phyloP scores from a whole-genome alignment of 2,888 invertebrate species.

The Caenorhabditis auriculariae region DNA sequence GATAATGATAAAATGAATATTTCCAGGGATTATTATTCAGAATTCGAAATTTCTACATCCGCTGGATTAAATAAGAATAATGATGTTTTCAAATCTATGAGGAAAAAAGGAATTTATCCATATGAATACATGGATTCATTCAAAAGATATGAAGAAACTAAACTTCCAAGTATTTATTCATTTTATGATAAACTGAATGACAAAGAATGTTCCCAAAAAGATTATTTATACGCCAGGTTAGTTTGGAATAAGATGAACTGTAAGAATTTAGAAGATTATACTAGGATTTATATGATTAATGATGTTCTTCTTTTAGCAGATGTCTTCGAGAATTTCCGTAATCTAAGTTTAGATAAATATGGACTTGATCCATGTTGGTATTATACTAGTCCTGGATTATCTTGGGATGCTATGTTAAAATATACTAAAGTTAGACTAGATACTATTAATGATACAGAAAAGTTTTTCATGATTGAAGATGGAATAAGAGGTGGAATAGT shows the following conservation, averaged over 20 bases:
- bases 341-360: constrained; percentile 42
- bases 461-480: constrained; percentile 44
- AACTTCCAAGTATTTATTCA: constrained; percentile 26
- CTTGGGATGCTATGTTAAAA: constrained; percentile 59
- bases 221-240: constrained; percentile 43
- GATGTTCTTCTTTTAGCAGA: constrained; percentile 58
- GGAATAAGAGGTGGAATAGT: constrained; percentile 50
- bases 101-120: constrained; percentile 52
- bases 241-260: constrained; percentile 45
- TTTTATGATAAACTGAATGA: constrained; percentile 37
- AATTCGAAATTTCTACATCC: no score
- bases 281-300: constrained; percentile 42
- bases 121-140: constrained; percentile 58
- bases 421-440: constrained; percentile 47
- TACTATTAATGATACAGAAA: constrained; percentile 51
- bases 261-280: constrained; percentile 42
- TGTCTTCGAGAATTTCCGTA: constrained; percentile 61
- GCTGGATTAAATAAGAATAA: no score
- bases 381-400: constrained; percentile 53
- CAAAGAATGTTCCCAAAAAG: constrained; percentile 12
- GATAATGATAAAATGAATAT: constrained; percentile 16
- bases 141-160: constrained; percentile 44
- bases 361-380: constrained; percentile 56
- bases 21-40: constrained; percentile 13
- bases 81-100: constrained; percentile 18